Conservation (phyloP, 2,888 invertebrate genomes). For the Tanytarsus gracilentus region DNA sequence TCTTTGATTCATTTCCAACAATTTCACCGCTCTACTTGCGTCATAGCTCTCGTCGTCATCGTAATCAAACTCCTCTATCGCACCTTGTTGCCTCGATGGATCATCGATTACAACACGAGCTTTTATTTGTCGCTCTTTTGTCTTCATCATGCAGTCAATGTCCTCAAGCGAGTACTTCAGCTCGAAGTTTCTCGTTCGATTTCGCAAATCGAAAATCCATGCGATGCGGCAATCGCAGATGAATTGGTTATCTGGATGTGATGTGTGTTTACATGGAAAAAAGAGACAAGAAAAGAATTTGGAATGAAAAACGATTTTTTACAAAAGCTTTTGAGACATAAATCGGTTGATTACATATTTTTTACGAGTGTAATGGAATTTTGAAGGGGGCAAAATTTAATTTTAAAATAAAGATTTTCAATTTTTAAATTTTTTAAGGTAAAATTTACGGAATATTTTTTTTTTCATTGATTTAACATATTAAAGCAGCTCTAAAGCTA, state of each 20-base stretch:
- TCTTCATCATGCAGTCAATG: constrained; percentile 60
- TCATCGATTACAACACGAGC: neutral
- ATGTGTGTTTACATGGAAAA: constrained; percentile 43
- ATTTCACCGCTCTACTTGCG: neutral
- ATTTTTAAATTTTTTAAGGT: too few species aligned
- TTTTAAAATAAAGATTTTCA: too few species aligned
- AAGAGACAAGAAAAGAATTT: constrained; percentile 30
- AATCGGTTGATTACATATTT: too few species aligned
- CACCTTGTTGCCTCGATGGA: neutral
- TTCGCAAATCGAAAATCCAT: constrained; percentile 67
- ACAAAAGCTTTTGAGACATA: neutral
- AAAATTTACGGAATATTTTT: too few species aligned
- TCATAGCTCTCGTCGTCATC: constrained; percentile 11
- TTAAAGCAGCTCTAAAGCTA: too few species aligned
- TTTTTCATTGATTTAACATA: too few species aligned
- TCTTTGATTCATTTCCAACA: neutral
- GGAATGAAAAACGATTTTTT: neutral
- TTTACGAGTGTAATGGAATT: too few species aligned
- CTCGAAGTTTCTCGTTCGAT: constrained; percentile 63
- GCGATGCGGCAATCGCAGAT: constrained; percentile 73
- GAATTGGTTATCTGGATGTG: constrained; percentile 75
- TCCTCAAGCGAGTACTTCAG: constrained; percentile 60
- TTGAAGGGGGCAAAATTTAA: too few species aligned
- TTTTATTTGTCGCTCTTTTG: neutral
- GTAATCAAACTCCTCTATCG: neutral